Base-by-base conservation (phyloP, 2,888 invertebrate species). In the Cryptus armator region DNA sequence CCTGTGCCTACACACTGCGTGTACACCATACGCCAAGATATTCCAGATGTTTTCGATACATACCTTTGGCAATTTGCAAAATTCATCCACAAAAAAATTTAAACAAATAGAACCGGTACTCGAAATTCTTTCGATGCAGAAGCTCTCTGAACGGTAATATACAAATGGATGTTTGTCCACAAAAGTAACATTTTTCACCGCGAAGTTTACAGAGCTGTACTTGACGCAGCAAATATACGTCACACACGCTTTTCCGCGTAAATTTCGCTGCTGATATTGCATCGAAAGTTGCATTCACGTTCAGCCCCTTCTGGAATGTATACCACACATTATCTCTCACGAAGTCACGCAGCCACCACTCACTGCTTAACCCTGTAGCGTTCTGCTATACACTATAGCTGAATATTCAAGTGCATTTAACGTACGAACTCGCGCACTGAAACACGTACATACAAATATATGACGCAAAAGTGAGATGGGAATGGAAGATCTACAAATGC, bases 261-360 rank as follows among this genome's bases (percentile, higher is more conserved):
- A 5, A 37, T 37, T 37, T 37, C 37, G 37, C 5, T 37, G 37
- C 9, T 37, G 37, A 37, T 37, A 37, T 7, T 9, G 37, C 37
- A 37, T 7, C 37, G 37, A 9, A 37, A 37, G 37, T 56, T 32
- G 53, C 64, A 56, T 51, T 74, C 46, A 44, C 56, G 24, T 24
- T 24, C 24, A 68, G 67, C 53, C 16, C n/a, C n/a, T 56, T 29
- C 29, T 12, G 59, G 24, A 66, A 67, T 68, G 44, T 32, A 44
- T 67, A 3, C 44, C 74, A 3, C 79, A 64, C 83, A 80, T 83
- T 71, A 83, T 80, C 62, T 56, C 76, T 72, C 71, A 43, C 37
- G 59, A 72, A 59, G 83, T 74, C 64, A 79, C 29, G n/a, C 68
- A 16, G 9, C 51, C 72, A 44, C 48, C 74, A 62, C 79, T 53